A percentile compares a stretch with the other conserved stretches of the same genome.
Evolutionary conservation across 2,797 vertebrate genomes (phyloP).

Genomic region (Sebastes iracundus): DNA sequence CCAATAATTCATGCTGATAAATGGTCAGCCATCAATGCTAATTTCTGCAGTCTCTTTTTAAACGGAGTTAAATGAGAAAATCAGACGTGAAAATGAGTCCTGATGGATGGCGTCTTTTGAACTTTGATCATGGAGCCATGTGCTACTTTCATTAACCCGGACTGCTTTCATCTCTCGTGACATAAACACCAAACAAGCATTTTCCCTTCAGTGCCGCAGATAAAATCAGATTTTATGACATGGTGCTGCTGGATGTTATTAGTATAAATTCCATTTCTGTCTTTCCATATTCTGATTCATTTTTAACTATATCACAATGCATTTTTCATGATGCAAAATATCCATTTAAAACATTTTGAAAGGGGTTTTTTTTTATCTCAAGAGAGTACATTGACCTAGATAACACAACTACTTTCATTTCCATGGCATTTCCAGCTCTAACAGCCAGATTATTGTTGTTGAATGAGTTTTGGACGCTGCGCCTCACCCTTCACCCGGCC

Average conservation of each 20-base stretch:
- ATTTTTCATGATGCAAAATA: conserved; percentile 25
- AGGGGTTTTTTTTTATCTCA: background rate
- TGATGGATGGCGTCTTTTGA: conserved; percentile 60
- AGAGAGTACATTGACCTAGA: conserved; percentile 21
- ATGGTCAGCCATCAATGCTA: conserved; percentile 43
- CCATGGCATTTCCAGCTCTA: background rate
- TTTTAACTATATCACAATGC: conserved; percentile 1
- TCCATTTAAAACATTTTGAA: conserved; percentile 3
- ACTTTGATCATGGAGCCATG: conserved; percentile 37
- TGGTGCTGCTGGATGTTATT: background rate
- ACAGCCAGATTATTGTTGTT: conserved; percentile 30
- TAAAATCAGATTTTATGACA: conserved; percentile 10
- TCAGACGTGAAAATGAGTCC: conserved; percentile 26
- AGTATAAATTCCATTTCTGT: background rate
- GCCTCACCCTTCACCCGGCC: conserved; percentile 27
- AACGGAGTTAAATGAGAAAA: conserved; percentile 41
- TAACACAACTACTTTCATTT: conserved; percentile 1
- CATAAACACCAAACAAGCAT: conserved; percentile 14
- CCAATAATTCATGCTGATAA: conserved; percentile 45
- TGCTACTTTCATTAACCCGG: conserved; percentile 18
- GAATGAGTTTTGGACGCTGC: conserved; percentile 12
- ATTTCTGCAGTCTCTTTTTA: conserved; percentile 27
- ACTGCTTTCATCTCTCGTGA: conserved; percentile 23
- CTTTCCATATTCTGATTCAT: background rate
- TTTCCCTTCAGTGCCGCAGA: background rate